Percentiles rank a stretch among this genome's conserved stretches.
Conservation (phyloP, 2,888 invertebrate genomes). For the Diogma glabrata region DNA sequence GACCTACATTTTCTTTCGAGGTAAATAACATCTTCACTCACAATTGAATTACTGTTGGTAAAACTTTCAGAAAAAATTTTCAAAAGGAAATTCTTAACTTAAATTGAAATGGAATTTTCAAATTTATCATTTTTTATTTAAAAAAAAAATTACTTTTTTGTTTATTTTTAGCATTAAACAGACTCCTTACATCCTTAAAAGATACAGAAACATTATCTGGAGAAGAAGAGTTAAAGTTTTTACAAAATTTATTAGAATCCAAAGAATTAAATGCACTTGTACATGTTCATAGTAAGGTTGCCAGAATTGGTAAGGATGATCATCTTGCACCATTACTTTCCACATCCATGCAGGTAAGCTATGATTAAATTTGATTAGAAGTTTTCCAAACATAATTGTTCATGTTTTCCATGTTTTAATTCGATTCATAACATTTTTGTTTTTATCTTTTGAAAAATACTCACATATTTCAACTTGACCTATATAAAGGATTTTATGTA, state of each 20-base stretch:
- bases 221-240: constrained; percentile 77
- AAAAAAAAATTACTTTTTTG: no score
- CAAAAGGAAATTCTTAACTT: no score
- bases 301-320: constrained; percentile 72
- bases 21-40: no score
- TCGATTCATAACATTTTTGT: background rate
- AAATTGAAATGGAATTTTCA: no score
- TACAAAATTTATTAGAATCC: constrained; percentile 72
- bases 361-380: background rate
- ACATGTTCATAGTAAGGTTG: constrained; percentile 81
- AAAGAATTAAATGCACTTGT: constrained; percentile 82
- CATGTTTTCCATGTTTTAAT: no score
- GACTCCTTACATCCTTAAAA: constrained; percentile 69
- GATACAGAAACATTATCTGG: constrained; percentile 63
- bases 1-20: no score
- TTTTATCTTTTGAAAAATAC: constrained; percentile 6
- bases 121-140: no score
- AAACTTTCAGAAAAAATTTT: no score
- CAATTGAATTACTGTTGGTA: no score
- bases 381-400: no score
- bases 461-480: no score
- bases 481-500: no score
- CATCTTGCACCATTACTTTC: constrained; percentile 74
- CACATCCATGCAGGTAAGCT: constrained; percentile 60
- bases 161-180: constrained; percentile 56